phyloP scores from a whole-genome alignment of 2,888 invertebrate species.

The Gymnocheta viridis region DNA sequence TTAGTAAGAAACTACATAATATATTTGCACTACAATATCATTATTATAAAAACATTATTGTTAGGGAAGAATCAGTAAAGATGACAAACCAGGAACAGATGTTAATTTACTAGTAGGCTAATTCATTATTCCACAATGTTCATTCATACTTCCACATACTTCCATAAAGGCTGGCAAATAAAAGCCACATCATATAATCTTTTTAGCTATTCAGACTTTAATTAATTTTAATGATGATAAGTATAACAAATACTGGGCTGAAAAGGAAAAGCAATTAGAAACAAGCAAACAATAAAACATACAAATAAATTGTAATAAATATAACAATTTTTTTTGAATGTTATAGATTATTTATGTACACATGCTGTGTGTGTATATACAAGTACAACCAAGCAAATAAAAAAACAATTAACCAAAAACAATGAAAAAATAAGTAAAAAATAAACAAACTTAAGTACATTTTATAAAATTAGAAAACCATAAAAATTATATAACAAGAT shows the following conservation, averaged over 20 bases:
- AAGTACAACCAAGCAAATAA: not conserved
- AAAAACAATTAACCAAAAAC: not conserved
- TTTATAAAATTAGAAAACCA: slow-evolving; percentile 37
- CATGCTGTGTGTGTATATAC: not conserved
- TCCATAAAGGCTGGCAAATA: not conserved
- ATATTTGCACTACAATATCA: too few relatives aligned
- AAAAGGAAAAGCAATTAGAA: slow-evolving; percentile 21
- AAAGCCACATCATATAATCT: slow-evolving; percentile 65
- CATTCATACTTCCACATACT: not conserved
- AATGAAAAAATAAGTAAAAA: not conserved
- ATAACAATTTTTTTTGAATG: not conserved
- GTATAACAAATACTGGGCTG: slow-evolving; percentile 65
- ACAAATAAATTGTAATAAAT: not conserved
- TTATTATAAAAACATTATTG: too few relatives aligned
- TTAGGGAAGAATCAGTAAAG: too few relatives aligned
- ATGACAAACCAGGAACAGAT: too few relatives aligned
- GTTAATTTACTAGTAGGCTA: too few relatives aligned
- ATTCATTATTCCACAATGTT: too few relatives aligned
- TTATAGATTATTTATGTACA: not conserved
- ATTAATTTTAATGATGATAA: slow-evolving; percentile 79
- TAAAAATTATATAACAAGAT: slow-evolving; percentile 44
- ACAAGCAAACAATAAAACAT: slow-evolving; percentile 15
- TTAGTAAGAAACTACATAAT: too few relatives aligned
- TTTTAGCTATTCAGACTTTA: slow-evolving; percentile 75
- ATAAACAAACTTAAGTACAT: slow-evolving; percentile 44